Base-by-base conservation (phyloP, 1,140 invertebrate genomes). In the Centruroides sculpturatus region DNA sequence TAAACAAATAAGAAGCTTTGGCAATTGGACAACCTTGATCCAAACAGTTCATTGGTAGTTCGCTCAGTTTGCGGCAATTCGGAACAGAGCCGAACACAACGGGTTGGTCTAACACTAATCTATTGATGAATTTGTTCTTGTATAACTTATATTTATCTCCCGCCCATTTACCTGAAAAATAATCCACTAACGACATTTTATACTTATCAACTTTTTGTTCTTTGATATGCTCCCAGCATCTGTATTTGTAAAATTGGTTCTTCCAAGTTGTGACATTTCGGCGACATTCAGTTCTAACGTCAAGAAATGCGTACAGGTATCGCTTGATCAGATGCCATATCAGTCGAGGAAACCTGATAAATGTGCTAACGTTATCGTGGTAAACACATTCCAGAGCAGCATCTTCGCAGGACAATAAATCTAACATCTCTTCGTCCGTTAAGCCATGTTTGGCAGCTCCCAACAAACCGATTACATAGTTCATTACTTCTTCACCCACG, bases 11-110 rank as follows among this genome's bases (percentile, higher is more conserved):
- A 41, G 41, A 41, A 41, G 41, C 41, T 41, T 41, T 41, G 8
- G 41, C 41, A 6, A 41, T 41, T 0, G 41, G 41, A 8, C 41
- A 41, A 5, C 41, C 41, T 41, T 76, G 66, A 59, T 66, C 67
- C 51, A 69, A 69, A n/a, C 66, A 74, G 65, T 89, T 85, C 74
- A 82, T 86, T 57, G 88, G 87, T 51, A 90, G 75, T 74, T 91
- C 87, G 72, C 87, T 85, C 55, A 87, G 75, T 75, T 85, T 86
- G 70, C 87, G 75, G n/a, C 81, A 78, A 72, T 89, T 87, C 71
- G 83, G 83, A 69, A 83, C 83, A 71, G 35, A 76, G 76, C 59
- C 59, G 55, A 49, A 63, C 10, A 54, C 57, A 34, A 66, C 62
- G 34, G 67, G 66, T 59, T 70, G 68, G 11, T 66, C 56, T 10